Evolutionary conservation across 2,888 invertebrate genomes (phyloP), one percentile per base, ranked within the genome.

Genomic region (Barypeithes pellucidus): DNA sequence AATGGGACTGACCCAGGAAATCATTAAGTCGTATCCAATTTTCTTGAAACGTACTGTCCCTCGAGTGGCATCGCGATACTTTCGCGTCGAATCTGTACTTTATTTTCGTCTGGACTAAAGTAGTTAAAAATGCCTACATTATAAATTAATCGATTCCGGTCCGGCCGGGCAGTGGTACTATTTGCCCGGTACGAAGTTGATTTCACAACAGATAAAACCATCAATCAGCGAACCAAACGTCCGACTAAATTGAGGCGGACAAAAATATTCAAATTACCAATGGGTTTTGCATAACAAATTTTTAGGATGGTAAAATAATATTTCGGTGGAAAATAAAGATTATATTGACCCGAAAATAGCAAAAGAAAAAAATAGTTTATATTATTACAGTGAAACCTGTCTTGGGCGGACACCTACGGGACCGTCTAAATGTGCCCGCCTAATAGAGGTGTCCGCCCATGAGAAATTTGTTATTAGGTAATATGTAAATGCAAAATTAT

Each of bases 181-280:
- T 29, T 57, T 57, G 54, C 54, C 33, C 33, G 20, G 33, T 29
- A 57, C 54, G 16, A 33, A 33, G 54, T 33, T 33, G 54, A 57
- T 57, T 57, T 57, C 54, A 57, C 16, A 33, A 57, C 54, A 7
- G 54, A 57, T 57, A 57, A 29, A 57, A 57, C 54, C 54, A 57
- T 57, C 54, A 57, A 57, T 57, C 33, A 57, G 16, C 33, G 24
- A 33, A 18, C 54, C 54, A 57, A 54, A 54, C 16, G 54, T 54
- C 20, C 29, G 11, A 57, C 54, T 14, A 14, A 57, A 57, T 57
- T 18, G 54, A 57, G 54, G 54, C 24, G 54, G 54, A 9, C 33
- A 33, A 18, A 33, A 57, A 57, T 57, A 57, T 57, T 57, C 24
- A 57, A 57, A 57, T 57, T 57, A 33, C 16, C 54, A 18, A 14